These are phyloP conservation scores for Volucella zonaria DNA, from an alignment of 2,888 invertebrate genomes.

Conservation along the genomic window DNA sequence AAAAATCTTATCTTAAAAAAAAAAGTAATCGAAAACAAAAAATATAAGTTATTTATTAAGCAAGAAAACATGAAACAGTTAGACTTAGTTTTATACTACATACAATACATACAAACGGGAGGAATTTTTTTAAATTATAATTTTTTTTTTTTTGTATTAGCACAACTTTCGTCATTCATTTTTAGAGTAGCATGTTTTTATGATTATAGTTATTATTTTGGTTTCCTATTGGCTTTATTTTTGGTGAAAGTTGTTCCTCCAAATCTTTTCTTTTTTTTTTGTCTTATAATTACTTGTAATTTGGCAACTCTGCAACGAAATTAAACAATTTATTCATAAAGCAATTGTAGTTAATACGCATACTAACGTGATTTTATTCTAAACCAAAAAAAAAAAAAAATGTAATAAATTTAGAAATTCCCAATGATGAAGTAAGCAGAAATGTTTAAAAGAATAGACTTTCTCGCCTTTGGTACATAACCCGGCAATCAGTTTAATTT, in stretches of 20 bases:
- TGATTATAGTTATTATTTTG: constrained; percentile 9
- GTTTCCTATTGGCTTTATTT: constrained; percentile 18
- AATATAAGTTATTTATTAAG: constrained; percentile 22
- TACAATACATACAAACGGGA: constrained; percentile 5
- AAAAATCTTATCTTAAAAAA: constrained; percentile 25
- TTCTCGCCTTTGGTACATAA: constrained; percentile 25
- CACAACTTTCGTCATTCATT: constrained; percentile 37
- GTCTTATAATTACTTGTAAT: neutral
- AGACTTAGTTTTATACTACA: constrained; percentile 58
- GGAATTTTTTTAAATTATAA: constrained; percentile 3
- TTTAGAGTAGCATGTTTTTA: constrained; percentile 1
- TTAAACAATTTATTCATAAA: constrained; percentile 32
- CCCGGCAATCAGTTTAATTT: neutral
- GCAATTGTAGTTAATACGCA: constrained; percentile 18
- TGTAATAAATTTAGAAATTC: constrained; percentile 23
- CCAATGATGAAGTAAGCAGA: constrained; percentile 36
- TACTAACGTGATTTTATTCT: constrained; percentile 57
- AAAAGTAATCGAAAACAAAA: constrained; percentile 37
- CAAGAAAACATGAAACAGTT: constrained; percentile 38
- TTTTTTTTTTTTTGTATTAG: constrained; percentile 36
- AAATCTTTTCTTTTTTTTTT: neutral
- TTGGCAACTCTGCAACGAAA: constrained; percentile 36
- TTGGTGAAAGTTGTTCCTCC: constrained; percentile 48
- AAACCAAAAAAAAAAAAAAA: constrained; percentile 46
- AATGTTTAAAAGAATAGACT: constrained; percentile 10